A percentile compares a stretch with the other conserved stretches of the same genome.
Evolutionary conservation across 2,113 vertebrate genomes (phyloP).

Genomic region (Notarius lentiginosus): DNA sequence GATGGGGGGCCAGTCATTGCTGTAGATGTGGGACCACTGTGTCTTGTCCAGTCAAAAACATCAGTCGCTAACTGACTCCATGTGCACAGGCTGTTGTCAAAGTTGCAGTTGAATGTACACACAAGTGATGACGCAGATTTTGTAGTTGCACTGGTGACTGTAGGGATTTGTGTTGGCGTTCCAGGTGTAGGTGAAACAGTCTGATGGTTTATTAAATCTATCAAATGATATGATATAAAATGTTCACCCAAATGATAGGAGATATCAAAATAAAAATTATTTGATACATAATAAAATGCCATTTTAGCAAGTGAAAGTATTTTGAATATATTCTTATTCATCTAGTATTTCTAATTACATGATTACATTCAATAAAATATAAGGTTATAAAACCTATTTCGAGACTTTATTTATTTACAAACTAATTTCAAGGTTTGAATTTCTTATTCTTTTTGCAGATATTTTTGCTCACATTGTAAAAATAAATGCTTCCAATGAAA

Average conservation of each 20-base stretch:
- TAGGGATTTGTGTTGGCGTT: background rate
- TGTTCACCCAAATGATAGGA: background rate
- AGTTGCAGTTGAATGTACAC: constrained; percentile 69
- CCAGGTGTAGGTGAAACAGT: background rate
- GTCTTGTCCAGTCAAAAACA: constrained; percentile 69
- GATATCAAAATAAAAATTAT: background rate
- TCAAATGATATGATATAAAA: background rate
- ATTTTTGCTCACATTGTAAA: too few species aligned
- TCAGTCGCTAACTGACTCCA: constrained; percentile 72
- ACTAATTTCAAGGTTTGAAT: too few species aligned
- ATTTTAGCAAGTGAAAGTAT: too few species aligned
- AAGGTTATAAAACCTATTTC: too few species aligned
- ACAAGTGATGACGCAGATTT: constrained; percentile 29
- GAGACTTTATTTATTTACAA: too few species aligned
- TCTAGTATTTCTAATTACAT: too few species aligned
- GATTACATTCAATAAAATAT: too few species aligned
- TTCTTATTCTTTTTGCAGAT: too few species aligned
- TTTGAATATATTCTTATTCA: too few species aligned
- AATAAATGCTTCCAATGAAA: too few species aligned
- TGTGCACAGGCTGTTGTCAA: constrained; percentile 71
- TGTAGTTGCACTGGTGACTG: background rate
- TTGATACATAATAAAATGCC: background rate
- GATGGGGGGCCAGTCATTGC: constrained; percentile 38
- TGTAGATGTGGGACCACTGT: constrained; percentile 48
- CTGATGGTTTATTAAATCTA: background rate